phyloP scores from a whole-genome alignment of 2,113 vertebrate genomes.

The Collichthys lucidus region DNA sequence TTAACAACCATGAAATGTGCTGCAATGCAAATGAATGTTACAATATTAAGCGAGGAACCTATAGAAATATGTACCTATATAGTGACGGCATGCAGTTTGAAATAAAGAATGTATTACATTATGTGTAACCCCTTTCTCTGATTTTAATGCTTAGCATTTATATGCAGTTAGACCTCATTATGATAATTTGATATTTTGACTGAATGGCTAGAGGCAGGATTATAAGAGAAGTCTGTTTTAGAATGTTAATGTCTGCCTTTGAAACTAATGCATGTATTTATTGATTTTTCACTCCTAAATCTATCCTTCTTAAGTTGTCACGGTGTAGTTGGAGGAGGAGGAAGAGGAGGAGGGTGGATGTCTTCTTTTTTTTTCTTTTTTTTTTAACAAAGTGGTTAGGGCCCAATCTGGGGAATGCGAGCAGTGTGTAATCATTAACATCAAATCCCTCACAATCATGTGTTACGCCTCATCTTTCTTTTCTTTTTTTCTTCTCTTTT shows the following conservation, averaged over 20 bases:
- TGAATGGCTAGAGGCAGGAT: constrained; percentile 82
- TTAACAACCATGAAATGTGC: constrained; percentile 29
- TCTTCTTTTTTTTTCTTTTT: constrained; percentile 40
- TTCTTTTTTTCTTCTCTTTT: constrained; percentile 32
- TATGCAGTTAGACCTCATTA: constrained; percentile 87
- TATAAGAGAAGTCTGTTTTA: constrained; percentile 77
- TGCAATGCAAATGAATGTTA: constrained; percentile 44
- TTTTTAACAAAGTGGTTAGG: constrained; percentile 70
- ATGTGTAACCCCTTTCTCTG: constrained; percentile 67
- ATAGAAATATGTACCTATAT: constrained; percentile 17
- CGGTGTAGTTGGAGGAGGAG: constrained; percentile 58
- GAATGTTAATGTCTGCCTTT: constrained; percentile 83
- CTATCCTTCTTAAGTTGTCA: constrained; percentile 82
- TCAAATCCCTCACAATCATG: constrained; percentile 50
- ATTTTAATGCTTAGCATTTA: constrained; percentile 83
- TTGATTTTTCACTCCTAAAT: constrained; percentile 81
- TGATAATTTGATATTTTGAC: constrained; percentile 88
- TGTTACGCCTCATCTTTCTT: constrained; percentile 51
- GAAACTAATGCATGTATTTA: constrained; percentile 82
- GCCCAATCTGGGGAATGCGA: constrained; percentile 54
- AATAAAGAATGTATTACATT: constrained; percentile 70
- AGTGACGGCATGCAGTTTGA: constrained; percentile 38
- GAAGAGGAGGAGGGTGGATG: neutral
- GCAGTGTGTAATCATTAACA: constrained; percentile 49
- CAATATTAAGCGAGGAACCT: constrained; percentile 30